phyloP scores from a whole-genome alignment of 2,888 invertebrate genomes.

The Lapara coniferarum region DNA sequence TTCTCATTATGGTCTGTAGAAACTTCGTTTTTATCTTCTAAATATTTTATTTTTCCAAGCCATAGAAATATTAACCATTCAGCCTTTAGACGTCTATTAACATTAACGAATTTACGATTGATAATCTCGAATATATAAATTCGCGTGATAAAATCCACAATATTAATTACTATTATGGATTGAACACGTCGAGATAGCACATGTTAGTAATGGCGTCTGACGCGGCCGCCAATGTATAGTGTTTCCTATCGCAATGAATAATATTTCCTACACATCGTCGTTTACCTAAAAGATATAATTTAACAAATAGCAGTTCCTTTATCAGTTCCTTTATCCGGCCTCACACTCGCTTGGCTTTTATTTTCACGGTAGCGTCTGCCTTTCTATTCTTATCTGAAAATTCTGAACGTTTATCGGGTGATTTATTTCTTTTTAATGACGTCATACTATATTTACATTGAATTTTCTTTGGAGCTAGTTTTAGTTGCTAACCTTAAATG shows the following conservation, averaged over 20 bases:
- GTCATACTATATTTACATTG: background rate
- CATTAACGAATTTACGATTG: background rate
- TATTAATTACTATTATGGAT: background rate
- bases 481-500: background rate
- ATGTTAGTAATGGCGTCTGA: background rate
- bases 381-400: slow-evolving; percentile 47
- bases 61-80: background rate
- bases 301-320: slow-evolving; percentile 24
- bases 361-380: slow-evolving; percentile 32
- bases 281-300: slow-evolving; percentile 14
- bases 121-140: background rate
- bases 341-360: slow-evolving; percentile 27
- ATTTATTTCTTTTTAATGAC: slow-evolving; percentile 18
- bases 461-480: background rate
- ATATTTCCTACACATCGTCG: background rate
- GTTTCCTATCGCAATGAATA: slow-evolving; percentile 5
- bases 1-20: background rate
- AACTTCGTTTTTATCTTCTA: background rate
- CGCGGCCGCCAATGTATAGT: background rate
- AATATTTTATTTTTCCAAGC: background rate
- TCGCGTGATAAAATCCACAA: background rate
- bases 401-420: background rate
- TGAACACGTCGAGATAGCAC: background rate
- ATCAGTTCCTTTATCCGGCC: slow-evolving; percentile 29
- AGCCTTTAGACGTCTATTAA: background rate